A percentile compares a stretch with the other conserved stretches of the same genome.
Evolutionary conservation across 2,113 vertebrate species (phyloP).

Genomic region (Mormyrus lacerda): DNA sequence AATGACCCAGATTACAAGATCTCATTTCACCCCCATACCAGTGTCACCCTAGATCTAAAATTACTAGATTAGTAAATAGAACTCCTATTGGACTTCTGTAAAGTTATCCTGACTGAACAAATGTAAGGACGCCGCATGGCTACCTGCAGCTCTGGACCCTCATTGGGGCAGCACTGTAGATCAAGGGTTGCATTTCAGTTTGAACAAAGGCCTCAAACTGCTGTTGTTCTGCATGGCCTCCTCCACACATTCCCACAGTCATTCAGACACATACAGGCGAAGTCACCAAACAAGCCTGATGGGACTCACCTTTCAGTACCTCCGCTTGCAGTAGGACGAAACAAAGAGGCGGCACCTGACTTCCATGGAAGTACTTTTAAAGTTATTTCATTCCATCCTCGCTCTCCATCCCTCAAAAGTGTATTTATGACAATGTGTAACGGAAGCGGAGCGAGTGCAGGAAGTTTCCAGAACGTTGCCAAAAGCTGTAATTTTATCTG

Average conservation of each 20-base stretch:
- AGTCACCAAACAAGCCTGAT: neutral
- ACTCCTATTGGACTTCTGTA: constrained; percentile 2
- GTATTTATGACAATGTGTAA: neutral
- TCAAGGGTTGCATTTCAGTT: neutral
- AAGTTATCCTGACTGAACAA: neutral
- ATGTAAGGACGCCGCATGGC: neutral
- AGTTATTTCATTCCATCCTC: neutral
- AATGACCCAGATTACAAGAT: constrained; percentile 1
- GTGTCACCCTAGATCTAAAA: neutral
- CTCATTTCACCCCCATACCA: neutral
- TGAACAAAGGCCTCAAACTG: neutral
- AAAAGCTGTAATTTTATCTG: neutral
- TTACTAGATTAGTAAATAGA: constrained; percentile 11
- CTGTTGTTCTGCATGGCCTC: neutral
- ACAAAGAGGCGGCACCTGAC: neutral
- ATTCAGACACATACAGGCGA: neutral
- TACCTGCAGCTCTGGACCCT: neutral
- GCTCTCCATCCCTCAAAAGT: neutral
- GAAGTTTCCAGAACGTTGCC: neutral
- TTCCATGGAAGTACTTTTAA: neutral
- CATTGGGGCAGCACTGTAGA: neutral
- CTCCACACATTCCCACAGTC: neutral
- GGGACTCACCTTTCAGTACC: neutral
- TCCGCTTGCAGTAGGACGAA: neutral
- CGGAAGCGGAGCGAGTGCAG: neutral